A percentile compares a stretch with the other conserved stretches of the same genome.
phyloP scores from a whole-genome alignment of 2,888 invertebrate genomes.

The Dryococelus australis region DNA sequence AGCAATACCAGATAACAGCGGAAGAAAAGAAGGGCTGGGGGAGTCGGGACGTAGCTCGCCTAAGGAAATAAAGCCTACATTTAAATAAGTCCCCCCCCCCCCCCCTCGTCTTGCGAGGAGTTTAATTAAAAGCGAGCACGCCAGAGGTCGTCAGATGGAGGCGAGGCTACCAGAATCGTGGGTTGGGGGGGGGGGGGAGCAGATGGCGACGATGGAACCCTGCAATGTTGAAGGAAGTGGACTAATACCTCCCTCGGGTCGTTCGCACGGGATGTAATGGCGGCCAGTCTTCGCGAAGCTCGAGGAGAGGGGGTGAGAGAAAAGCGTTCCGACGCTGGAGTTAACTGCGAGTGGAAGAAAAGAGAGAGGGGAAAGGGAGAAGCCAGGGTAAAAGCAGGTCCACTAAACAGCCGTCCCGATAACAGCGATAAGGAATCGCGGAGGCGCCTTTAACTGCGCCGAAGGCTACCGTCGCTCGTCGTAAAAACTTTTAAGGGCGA shows the following conservation, averaged over 20 bases:
- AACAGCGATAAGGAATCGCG: neutral
- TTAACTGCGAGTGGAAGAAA: neutral
- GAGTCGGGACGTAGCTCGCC: neutral
- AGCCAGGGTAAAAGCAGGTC: neutral
- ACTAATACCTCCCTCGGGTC: neutral
- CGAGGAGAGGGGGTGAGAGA: neutral
- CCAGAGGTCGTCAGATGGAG: neutral
- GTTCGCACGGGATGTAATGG: neutral
- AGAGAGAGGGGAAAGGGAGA: no score
- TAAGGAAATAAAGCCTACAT: constrained; percentile 16
- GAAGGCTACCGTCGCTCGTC: no score
- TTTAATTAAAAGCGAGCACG: neutral
- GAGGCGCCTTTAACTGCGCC: neutral
- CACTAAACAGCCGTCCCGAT: neutral
- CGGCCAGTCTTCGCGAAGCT: neutral
- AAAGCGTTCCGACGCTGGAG: neutral
- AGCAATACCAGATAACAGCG: neutral
- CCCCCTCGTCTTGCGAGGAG: neutral
- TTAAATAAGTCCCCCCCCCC: neutral
- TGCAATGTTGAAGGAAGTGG: neutral
- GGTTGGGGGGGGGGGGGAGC: neutral
- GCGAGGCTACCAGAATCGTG: neutral
- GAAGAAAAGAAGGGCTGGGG: neutral
- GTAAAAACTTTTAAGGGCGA: no score
- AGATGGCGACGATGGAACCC: neutral